These are phyloP conservation scores for Teleopsis dalmanni DNA, from an alignment of 1,140 invertebrate species.

Conservation along the genomic window DNA sequence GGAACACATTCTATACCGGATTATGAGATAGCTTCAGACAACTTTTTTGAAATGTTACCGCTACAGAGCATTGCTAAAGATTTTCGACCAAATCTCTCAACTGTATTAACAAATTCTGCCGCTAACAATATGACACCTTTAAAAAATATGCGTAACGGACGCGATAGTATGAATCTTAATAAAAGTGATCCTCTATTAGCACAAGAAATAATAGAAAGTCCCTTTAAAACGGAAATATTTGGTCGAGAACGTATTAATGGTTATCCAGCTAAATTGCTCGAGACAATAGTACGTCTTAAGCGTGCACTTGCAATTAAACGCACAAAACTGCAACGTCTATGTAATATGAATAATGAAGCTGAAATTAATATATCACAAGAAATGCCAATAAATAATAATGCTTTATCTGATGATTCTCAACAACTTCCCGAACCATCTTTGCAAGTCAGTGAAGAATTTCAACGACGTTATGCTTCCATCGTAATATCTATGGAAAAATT, in stretches of 20 bases:
- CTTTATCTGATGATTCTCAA: constrained; percentile 18
- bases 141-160: constrained; percentile 23
- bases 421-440: constrained; percentile 8
- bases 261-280: constrained; percentile 77
- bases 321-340: constrained; percentile 69
- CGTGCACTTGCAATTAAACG: constrained; percentile 82
- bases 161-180: constrained; percentile 36
- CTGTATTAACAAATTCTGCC: constrained; percentile 29
- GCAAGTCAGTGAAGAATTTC: constrained; percentile 66
- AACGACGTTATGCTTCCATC: constrained; percentile 79
- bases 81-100: constrained; percentile 63
- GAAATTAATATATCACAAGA: constrained; percentile 68
- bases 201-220: constrained; percentile 39
- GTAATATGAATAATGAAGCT: constrained; percentile 84
- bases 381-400: constrained; percentile 46
- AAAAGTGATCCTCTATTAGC: constrained; percentile 51
- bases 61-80: constrained; percentile 75
- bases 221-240: constrained; percentile 18
- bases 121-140: constrained; percentile 2
- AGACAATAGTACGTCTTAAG: constrained; percentile 77
- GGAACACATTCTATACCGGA: constrained; percentile 95
- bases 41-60: constrained; percentile 83
- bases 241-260: constrained; percentile 58
- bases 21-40: constrained; percentile 92
- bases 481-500: constrained; percentile 87